Percentiles rank a stretch among this genome's conserved stretches.
These are phyloP conservation scores for Drosophila cognata DNA, from an alignment of 2,888 invertebrate genomes.

Conservation along the genomic window DNA sequence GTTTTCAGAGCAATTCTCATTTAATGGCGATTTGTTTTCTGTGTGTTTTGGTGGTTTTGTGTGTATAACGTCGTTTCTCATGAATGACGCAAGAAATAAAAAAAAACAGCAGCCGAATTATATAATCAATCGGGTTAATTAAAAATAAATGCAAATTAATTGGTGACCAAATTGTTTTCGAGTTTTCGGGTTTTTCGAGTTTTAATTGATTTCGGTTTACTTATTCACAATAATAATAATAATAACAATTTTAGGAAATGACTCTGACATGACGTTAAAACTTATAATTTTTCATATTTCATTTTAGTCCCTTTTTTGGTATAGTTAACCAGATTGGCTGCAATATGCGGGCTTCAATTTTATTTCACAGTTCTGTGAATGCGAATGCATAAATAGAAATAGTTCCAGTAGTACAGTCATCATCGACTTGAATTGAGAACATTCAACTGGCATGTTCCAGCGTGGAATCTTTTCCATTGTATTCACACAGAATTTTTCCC, in stretches of 20 bases:
- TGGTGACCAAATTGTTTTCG: slow-evolving; percentile 5
- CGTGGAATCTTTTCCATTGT: slow-evolving; percentile 10
- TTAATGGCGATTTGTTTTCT: background rate
- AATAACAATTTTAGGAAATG: background rate
- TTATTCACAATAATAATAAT: slow-evolving; percentile 20
- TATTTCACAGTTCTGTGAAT: background rate
- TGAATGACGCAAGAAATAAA: slow-evolving; percentile 4
- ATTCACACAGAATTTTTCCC: slow-evolving; percentile 17
- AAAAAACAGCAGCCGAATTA: background rate
- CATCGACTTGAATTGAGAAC: slow-evolving; percentile 15
- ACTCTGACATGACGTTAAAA: slow-evolving; percentile 7
- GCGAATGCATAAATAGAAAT: background rate
- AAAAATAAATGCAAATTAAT: slow-evolving; percentile 13
- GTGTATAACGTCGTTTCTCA: slow-evolving; percentile 8
- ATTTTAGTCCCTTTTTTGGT: slow-evolving; percentile 11
- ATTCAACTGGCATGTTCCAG: slow-evolving; percentile 31
- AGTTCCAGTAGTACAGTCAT: slow-evolving; percentile 32
- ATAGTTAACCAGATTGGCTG: slow-evolving; percentile 26
- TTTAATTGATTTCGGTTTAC: slow-evolving; percentile 20
- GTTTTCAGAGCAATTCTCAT: background rate
- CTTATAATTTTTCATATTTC: background rate
- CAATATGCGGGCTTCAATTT: slow-evolving; percentile 7
- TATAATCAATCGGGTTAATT: slow-evolving; percentile 3
- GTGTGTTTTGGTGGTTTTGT: background rate
- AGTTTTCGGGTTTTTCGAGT: too few species aligned